Evolutionary conservation across 2,888 invertebrate species (phyloP), one percentile per base, ranked within the genome.

Genomic region (Drosophila setosimentum): DNA sequence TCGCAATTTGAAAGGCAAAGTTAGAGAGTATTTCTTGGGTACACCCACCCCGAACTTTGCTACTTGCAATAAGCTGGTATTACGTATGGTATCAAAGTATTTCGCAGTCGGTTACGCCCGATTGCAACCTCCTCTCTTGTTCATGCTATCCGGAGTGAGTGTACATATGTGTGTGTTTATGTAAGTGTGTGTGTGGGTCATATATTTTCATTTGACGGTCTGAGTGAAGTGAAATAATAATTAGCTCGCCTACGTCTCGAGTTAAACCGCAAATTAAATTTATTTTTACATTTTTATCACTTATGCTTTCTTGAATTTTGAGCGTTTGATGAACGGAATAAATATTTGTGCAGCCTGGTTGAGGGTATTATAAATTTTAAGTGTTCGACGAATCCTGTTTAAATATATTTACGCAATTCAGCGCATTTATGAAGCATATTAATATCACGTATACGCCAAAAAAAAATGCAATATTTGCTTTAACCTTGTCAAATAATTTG

Each of bases 401-500:
- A 35, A 24, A 33, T 21, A 4, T 18, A 50, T 49, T 24, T 50
- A 24, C 11, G 16, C 16, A 24, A 8, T 33, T 37, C 11, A 27
- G 54, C 5, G 11, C 6, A 45, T 57, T 48, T 55, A 18, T 27
- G 11, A 42, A 42, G n/a, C 8, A 45, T 5, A n/a, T 16, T 2
- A 24, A 33, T 32, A 21, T n/a, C 3, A 35, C 30, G 40, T 37
- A 29, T 29, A 40, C 24, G 2, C n/a, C 7, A 6, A 11, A 51
- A n/a, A n/a, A 62, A 45, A 4, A 24, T 8, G 59, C 54, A 21
- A 6, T 37, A 61, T 67, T 69, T 59, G 16, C 45, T 53, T 68
- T 58, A 30, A 54, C 48, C 60, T 73, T 78, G 76, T 80, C 62
- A 73, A 73, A 86, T 78, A 71, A 83, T 81, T 83, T 86, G 78